These are phyloP conservation scores for Scaptodrosophila latifasciaeformis DNA, from an alignment of 2,888 invertebrate genomes.

Conservation along the genomic window DNA sequence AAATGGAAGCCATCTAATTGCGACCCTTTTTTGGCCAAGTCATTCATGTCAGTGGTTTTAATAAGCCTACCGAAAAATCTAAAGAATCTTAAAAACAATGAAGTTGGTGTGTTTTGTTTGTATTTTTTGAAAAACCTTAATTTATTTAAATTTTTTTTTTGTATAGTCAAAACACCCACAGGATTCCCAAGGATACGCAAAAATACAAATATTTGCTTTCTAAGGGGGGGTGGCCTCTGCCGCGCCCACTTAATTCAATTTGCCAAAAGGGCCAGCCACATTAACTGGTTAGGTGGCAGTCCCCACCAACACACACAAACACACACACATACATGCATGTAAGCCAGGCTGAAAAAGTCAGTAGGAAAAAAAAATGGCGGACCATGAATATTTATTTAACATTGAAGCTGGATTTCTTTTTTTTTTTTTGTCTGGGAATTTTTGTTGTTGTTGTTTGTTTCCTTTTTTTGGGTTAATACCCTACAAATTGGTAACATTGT, in stretches of 20 bases:
- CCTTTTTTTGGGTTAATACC: background rate
- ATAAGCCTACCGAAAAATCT: constrained; percentile 11
- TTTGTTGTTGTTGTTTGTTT: background rate
- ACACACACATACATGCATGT: background rate
- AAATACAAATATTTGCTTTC: constrained; percentile 1
- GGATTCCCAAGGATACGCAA: too few species aligned
- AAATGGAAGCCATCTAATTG: constrained; percentile 41
- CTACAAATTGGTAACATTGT: background rate
- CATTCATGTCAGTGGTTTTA: constrained; percentile 20
- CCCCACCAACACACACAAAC: background rate
- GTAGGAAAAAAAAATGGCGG: constrained; percentile 15
- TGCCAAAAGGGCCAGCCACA: constrained; percentile 19
- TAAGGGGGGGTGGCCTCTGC: constrained; percentile 15
- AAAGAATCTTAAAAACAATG: background rate
- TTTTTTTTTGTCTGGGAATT: constrained; percentile 6
- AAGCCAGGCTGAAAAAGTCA: constrained; percentile 13
- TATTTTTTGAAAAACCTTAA: constrained; percentile 22
- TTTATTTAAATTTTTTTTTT: constrained; percentile 30
- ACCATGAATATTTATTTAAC: constrained; percentile 53
- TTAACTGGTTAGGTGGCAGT: too few species aligned
- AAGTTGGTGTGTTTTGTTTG: background rate
- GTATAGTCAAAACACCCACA: background rate
- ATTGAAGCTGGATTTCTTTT: constrained; percentile 24
- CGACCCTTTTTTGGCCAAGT: constrained; percentile 52
- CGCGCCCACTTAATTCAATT: constrained; percentile 46